Base-by-base conservation (phyloP, 2,888 invertebrate species). In the Coleophora flavipennella region DNA sequence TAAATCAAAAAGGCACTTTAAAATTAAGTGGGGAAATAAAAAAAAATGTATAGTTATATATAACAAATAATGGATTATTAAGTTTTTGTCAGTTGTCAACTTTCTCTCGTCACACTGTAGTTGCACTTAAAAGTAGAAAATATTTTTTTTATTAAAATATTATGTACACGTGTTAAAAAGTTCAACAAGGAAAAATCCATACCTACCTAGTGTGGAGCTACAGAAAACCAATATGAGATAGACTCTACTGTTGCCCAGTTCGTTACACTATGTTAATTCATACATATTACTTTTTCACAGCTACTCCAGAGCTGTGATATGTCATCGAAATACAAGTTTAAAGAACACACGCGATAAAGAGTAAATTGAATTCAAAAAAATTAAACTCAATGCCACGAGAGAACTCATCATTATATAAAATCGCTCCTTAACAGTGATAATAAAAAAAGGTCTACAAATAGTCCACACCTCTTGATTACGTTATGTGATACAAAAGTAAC, bases 51-150 rank as follows among this genome's bases (percentile, higher is more conserved):
- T 59, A 66, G 59, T 60, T n/a, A 20, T 20, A 20, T 61, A 67
- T 60, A 65, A 63, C 43, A 45, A 43, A 43, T 39, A 37, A 40
- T 39, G 57, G 57, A 62, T 60, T 58, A 62, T 59, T 57, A 60
- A 58, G 57, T 62, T 59, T 57, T 68, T 57, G 59, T 63, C 58
- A 67, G 65, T 68, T 57, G 59, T 63, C 58, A 67, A 65, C 63
- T 67, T 72, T 79, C 79, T 80, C 79, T 80, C 81, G 77, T 79
- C 73, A 80, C 80, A 81, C 74, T 71, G 74, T 64, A 70, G 72
- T 78, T 80, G 71, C 75, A 66, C 80, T 83, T 81, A 81, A 64
- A 73, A 70, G 65, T 77, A 77, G 58, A 67, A 73, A 67, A 72
- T 66, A 69, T 63, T 63, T 58, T 60, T 59, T 65, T 66, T 63